Evolutionary conservation across 2,888 invertebrate genomes (phyloP), one percentile per base, ranked within the genome.

Genomic region (Brachylomia viminalis): DNA sequence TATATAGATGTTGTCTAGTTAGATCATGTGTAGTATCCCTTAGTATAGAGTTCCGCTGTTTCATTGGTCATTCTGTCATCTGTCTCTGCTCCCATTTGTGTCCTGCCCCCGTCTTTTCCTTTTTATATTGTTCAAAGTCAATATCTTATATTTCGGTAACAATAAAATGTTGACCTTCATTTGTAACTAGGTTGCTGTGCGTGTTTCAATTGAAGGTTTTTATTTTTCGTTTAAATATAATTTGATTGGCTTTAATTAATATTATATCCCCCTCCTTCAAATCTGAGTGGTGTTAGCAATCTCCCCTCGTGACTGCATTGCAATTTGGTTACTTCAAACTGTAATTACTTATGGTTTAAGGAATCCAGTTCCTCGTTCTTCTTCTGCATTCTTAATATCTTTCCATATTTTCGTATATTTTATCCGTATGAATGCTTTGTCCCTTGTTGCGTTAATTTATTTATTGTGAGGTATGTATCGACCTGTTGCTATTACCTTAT

Each of bases 231-330:
- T 84, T 72, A 78, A 85, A 84, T 91, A 86, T 92, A 92, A 91
- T 85, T 79, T 84, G 83, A 82, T 89, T 90, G 91, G 88, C 92
- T 93, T 93, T 91, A 89, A 90, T 84, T 82, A 84, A 90, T 92
- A 92, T 91, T 81, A 81, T 82, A 84, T 82, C 81, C 76, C 70
- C 72, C 78, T 91, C 91, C 89, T 86, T 91, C 80, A 77, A 87
- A 83, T 85, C 91, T 88, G 90, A 95, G 96, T 96, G 96, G 96
- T 96, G 95, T 95, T 88, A 87, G 90, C 90, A 95, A 96, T 97
- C 97, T 97, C 97, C 96, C 96, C 97, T 97, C 96, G 97, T 97
- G 96, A 97, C 97, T 97, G 97, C 96, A 97, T 96, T 96, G 94
- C 94, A 95, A 95, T 94, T 96, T 96, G 96, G 96, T 96, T 94